Conservation (phyloP, 2,888 invertebrate species). For the Colletes collaris region DNA sequence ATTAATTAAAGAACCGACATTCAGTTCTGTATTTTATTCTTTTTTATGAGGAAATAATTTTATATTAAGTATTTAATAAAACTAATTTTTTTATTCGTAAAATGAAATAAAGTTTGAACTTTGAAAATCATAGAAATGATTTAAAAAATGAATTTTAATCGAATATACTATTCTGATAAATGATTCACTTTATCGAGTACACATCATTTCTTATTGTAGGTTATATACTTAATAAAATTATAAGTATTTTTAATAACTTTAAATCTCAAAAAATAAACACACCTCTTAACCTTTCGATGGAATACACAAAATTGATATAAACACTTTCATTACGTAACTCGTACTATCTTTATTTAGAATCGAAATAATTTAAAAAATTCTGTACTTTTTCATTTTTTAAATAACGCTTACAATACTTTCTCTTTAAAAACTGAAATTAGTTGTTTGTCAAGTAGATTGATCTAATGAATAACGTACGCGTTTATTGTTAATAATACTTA, state of each 20-base stretch:
- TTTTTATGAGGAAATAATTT: not conserved
- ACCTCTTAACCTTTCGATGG: constrained; percentile 47
- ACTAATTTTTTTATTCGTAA: not conserved
- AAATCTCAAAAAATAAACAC: constrained; percentile 32
- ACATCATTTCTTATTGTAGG: constrained; percentile 3
- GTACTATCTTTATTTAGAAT: constrained; percentile 51
- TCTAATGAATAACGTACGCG: constrained; percentile 41
- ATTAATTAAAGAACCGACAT: constrained; percentile 12
- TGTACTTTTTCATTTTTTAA: constrained; percentile 17
- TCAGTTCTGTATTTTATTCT: not conserved
- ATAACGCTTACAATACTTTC: constrained; percentile 31
- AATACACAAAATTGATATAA: constrained; percentile 48
- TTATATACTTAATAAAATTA: constrained; percentile 15
- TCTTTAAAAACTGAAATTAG: constrained; percentile 29
- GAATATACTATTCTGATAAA: constrained; percentile 1
- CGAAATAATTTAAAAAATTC: constrained; percentile 29
- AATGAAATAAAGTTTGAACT: constrained; percentile 1
- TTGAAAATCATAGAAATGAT: constrained; percentile 10
- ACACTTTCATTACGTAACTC: constrained; percentile 54
- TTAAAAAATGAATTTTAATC: constrained; percentile 4
- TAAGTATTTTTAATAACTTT: constrained; percentile 3
- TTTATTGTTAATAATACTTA: constrained; percentile 51
- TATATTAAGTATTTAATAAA: not conserved
- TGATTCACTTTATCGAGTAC: constrained; percentile 1
- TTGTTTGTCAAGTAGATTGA: constrained; percentile 31